Conservation (phyloP, 1,140 invertebrate genomes). For the Drosophila insularis region DNA sequence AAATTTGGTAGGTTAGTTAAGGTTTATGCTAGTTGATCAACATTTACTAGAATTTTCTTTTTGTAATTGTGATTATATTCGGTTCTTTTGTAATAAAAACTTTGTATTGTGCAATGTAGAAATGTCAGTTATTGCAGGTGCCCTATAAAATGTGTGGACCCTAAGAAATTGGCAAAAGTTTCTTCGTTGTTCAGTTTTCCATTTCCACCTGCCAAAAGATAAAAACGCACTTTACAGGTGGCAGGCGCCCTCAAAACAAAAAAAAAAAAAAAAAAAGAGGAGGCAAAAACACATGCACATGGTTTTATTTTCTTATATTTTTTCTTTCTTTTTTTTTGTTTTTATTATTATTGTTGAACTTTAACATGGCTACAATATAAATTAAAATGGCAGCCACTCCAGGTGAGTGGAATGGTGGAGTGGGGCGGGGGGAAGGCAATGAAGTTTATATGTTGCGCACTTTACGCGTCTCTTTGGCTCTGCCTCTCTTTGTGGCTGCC, state of each 20-base stretch:
- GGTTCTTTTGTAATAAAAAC: background rate
- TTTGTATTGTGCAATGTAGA: background rate
- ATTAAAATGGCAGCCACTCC: constrained; percentile 74
- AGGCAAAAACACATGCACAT: constrained; percentile 44
- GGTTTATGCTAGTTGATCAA: too few species aligned
- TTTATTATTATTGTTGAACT: constrained; percentile 75
- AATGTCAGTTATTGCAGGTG: background rate
- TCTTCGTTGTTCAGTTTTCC: constrained; percentile 20
- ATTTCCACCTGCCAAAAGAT: constrained; percentile 65
- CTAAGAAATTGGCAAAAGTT: constrained; percentile 42
- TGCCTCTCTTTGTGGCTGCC: constrained; percentile 12
- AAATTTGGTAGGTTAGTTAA: too few species aligned
- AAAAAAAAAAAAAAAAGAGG: constrained; percentile 1
- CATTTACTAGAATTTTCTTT: background rate
- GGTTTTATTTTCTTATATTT: constrained; percentile 29
- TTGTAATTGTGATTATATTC: background rate
- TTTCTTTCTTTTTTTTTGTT: constrained; percentile 26
- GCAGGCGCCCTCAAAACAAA: background rate
- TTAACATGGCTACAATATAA: constrained; percentile 78
- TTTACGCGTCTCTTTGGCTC: constrained; percentile 29
- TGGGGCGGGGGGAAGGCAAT: constrained; percentile 25
- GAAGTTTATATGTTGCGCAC: constrained; percentile 63
- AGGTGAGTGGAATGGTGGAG: background rate
- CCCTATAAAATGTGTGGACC: constrained; percentile 15
- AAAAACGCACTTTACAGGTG: constrained; percentile 68